phyloP scores from a whole-genome alignment of 2,113 vertebrate genomes.

The Probosciger aterrimus region DNA sequence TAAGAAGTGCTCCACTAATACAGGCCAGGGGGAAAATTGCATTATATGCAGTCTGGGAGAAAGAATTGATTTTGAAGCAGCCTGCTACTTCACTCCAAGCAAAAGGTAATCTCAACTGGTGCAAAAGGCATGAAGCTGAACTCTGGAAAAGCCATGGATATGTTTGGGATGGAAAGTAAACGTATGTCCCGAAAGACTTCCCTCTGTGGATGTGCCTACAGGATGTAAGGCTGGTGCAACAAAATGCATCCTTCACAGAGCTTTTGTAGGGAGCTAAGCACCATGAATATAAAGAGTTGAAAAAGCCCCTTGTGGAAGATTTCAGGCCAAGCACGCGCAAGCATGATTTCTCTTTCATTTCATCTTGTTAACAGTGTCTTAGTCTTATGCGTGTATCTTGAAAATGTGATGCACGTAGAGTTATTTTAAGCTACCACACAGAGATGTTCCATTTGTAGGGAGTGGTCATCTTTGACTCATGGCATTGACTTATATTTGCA shows the following conservation, averaged over 20 bases:
- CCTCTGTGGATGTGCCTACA: background rate
- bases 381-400: background rate
- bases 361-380: background rate
- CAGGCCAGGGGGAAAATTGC: background rate
- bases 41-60: background rate
- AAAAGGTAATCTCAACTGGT: background rate
- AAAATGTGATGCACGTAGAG: accelerated
- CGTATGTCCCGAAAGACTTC: accelerated
- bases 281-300: background rate
- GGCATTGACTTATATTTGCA: background rate
- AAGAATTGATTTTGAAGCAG: background rate
- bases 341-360: background rate
- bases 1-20: background rate
- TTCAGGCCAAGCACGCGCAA: background rate
- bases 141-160: background rate
- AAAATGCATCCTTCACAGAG: background rate
- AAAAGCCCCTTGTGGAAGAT: background rate
- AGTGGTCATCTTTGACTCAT: background rate
- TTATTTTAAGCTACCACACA: background rate
- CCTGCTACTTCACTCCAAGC: background rate
- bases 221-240: background rate
- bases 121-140: background rate
- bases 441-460: background rate
- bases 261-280: background rate
- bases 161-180: background rate